Conservation (phyloP, 2,113 vertebrate species). For the Ochotona princeps region DNA sequence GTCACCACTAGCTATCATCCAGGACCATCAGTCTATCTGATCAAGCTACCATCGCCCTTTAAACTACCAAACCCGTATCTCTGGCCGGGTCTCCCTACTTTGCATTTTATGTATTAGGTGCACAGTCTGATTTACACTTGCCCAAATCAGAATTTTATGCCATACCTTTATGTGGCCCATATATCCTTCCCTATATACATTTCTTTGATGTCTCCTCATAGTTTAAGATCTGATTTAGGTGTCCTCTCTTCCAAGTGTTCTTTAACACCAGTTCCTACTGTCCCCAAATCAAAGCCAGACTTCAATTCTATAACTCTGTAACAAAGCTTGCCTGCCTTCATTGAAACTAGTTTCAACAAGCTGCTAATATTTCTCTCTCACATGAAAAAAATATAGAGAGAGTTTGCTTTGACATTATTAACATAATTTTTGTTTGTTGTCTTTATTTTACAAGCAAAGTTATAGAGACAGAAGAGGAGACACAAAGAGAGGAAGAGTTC, state of each 20-base stretch:
- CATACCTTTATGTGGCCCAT: not conserved
- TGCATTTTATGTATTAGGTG: not conserved
- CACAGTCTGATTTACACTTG: not conserved
- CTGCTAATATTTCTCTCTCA: not conserved
- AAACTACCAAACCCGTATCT: not conserved
- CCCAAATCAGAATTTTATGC: not conserved
- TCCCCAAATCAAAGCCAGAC: not conserved
- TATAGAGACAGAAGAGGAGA: too few species aligned
- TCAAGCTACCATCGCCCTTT: not conserved
- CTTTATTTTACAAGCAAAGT: too few species aligned
- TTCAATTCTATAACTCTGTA: not conserved
- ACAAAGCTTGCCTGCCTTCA: not conserved
- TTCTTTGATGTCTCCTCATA: not conserved
- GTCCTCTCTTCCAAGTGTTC: not conserved
- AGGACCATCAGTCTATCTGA: too few species aligned
- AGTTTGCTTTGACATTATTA: not conserved
- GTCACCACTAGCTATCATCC: not conserved
- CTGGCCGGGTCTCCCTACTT: not conserved
- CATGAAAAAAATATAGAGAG: not conserved
- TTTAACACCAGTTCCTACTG: not conserved
- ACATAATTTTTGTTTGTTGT: not conserved
- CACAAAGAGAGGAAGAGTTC: too few species aligned
- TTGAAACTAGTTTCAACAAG: not conserved
- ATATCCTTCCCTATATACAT: not conserved
- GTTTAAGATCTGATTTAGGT: not conserved